Base-by-base conservation (phyloP, 92 coral and sea anemone species). In the Phenganax stokvisi region DNA sequence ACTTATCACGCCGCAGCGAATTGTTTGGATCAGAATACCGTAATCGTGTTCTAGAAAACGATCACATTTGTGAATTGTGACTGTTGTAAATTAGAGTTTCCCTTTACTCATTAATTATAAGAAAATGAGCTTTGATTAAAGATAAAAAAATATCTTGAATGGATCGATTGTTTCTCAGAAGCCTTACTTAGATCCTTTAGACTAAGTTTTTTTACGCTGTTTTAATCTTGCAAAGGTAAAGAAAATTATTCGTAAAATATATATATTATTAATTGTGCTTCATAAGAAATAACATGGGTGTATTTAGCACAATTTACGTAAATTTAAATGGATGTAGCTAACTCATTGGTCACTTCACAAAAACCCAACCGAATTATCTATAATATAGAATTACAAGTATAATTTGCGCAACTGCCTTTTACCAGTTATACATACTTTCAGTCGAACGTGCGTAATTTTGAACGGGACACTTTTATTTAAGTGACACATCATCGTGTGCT, bases 401-500 rank as follows among this genome's bases (percentile, higher is more conserved):
- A 56, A 56, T 15, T 73, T 55, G 65, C 80, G 64, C 80, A 55
- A 58, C 12, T 63, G 8, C 61, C 65, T 59, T 52, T 1, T 52
- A 73, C 60, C 59, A 16, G 9, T 51, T 52, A 53, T 73, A 10
- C 59, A 25, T 28, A 73, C 12, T 54, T 68, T 68, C 73, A 53
- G 73, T 68, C 30, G 73, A 37, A 53, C 29, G 47, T 37, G 47
- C 47, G 3, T 37, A 30, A 37, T 30, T 30, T 68, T 68, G 72
- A 67, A 65, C 71, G 29, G 7, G 29, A 31, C 25, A 20, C 25
- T 20, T 20, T 20, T 20, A 20, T 20, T 20, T 20, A 55, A 57
- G 80, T 27, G 57, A 54, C 67, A 56, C 55, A 55, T 55, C 81
- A 68, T 68, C 70, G 17, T 75, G 56, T 75, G 80, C 56, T 75